These are phyloP conservation scores for Habroteleia sp. DNA, from an alignment of 2,888 invertebrate genomes.

Conservation along the genomic window DNA sequence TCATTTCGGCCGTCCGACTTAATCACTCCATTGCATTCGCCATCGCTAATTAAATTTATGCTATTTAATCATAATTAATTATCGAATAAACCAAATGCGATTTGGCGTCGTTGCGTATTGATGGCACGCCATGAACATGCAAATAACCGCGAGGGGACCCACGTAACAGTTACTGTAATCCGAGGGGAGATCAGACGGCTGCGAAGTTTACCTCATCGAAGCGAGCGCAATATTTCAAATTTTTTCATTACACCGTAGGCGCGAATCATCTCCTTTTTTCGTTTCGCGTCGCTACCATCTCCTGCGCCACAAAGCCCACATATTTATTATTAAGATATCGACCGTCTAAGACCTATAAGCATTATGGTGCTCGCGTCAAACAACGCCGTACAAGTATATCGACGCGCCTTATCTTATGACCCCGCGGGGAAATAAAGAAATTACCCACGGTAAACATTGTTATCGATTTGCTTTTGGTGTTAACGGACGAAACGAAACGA, in stretches of 20 bases:
- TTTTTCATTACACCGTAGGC: constrained; percentile 81
- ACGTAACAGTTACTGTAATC: constrained; percentile 73
- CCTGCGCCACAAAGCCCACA: constrained; percentile 78
- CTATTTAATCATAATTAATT: constrained; percentile 44
- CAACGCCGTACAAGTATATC: constrained; percentile 18
- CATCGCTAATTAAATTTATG: constrained; percentile 13
- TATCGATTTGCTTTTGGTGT: constrained; percentile 52
- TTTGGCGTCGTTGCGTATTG: constrained; percentile 57
- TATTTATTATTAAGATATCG: constrained; percentile 81
- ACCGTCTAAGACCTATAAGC: constrained; percentile 75
- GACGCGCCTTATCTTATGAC: constrained; percentile 38
- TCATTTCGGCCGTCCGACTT: constrained; percentile 17
- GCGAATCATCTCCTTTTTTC: constrained; percentile 74
- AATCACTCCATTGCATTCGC: constrained; percentile 5
- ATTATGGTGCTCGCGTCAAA: constrained; percentile 68
- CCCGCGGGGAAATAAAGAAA: constrained; percentile 37
- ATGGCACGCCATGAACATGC: constrained; percentile 67
- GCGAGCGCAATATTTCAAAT: constrained; percentile 81
- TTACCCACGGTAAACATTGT: constrained; percentile 33
- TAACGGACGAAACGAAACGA: too few relatives aligned
- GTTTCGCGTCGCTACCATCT: too few relatives aligned
- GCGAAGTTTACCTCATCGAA: too few relatives aligned
- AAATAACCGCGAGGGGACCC: constrained; percentile 65
- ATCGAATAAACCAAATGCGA: constrained; percentile 6
- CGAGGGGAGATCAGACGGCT: constrained; percentile 75